Percentiles rank a stretch among this genome's conserved stretches.
Conservation (phyloP, 2,888 invertebrate genomes). For the Sclerodermus sp. region DNA sequence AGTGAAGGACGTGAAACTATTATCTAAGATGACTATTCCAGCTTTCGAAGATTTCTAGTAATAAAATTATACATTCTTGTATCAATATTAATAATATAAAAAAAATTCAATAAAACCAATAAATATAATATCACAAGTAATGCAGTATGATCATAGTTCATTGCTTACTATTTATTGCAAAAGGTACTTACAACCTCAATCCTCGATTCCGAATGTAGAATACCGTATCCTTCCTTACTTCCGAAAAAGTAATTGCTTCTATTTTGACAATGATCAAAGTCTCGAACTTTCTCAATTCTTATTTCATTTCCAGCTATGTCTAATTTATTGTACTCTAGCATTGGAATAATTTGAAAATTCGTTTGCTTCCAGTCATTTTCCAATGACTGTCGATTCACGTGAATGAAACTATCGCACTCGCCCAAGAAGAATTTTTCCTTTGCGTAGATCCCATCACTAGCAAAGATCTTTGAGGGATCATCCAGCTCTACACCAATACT, state of each 20-base stretch:
- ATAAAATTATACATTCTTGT: background rate
- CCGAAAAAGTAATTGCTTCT: slow-evolving; percentile 19
- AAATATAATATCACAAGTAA: background rate
- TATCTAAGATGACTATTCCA: slow-evolving; percentile 8
- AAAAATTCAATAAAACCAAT: background rate
- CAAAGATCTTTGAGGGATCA: slow-evolving; percentile 15
- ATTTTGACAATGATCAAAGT: slow-evolving; percentile 18
- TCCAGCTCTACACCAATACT: slow-evolving; percentile 30
- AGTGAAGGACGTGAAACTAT: slow-evolving; percentile 8
- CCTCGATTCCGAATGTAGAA: background rate
- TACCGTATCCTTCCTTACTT: slow-evolving; percentile 12
- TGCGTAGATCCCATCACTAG: slow-evolving; percentile 6
- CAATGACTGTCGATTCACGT: slow-evolving; percentile 9
- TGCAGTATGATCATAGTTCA: too few species aligned
- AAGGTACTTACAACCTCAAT: background rate
- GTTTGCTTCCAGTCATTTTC: background rate
- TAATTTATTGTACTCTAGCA: slow-evolving; percentile 14
- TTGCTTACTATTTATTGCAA: too few species aligned
- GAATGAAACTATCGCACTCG: slow-evolving; percentile 22
- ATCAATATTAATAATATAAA: background rate
- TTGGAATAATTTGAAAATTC: slow-evolving; percentile 8
- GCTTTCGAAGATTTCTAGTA: slow-evolving; percentile 11
- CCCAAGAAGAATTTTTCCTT: slow-evolving; percentile 29
- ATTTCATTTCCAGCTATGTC: slow-evolving; percentile 13
- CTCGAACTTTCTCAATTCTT: slow-evolving; percentile 17